Base-by-base conservation (phyloP, 2,888 invertebrate species). In the Eubasilissa splendida region DNA sequence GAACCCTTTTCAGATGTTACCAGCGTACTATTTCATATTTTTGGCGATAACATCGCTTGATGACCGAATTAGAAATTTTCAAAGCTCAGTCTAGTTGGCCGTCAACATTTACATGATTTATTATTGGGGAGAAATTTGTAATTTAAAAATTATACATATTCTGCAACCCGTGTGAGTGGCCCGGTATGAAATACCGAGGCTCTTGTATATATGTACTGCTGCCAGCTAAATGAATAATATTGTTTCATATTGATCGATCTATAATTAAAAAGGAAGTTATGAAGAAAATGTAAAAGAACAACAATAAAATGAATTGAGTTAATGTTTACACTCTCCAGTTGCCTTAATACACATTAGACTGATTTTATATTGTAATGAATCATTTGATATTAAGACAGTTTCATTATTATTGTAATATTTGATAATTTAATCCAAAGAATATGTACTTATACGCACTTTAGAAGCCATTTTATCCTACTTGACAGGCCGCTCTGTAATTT, bases 341-440 rank as follows among this genome's bases (percentile, higher is more conserved):
- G 92, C 92, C 92, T 92, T 92, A 92, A 91, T 89, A 92, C 90
- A 90, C 88, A 91, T 92, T 92, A 92, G 92, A 92, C 92, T 92
- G 92, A 92, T 92, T 92, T 91, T 91, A 89, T 91, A 89, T 88
- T 85, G 84, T 84, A 86, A 85, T 86, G 86, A 86, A 87, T 82
- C 80, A 80, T 83, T 82, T 81, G 75, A 80, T 80, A 80, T 80
- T 82, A 82, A 80, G 82, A 78, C 82, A 82, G 82, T 75, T 75
- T 66, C 79, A 79, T 76, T 76, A 54, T 76, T 81, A 68, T 80
- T 80, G 76, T 76, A 76, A 76, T 68, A 66, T 56, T 68, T 77
- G 79, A 80, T 77, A 50, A 73, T 81, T 79, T 81, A 84, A 83
- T 76, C 81, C 81, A 81, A 83, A 83, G 80, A 82, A 65, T 78